A percentile compares a stretch with the other conserved stretches of the same genome.
Evolutionary conservation across 2,797 vertebrate species (phyloP).

Genomic region (Pangasius djambal): DNA sequence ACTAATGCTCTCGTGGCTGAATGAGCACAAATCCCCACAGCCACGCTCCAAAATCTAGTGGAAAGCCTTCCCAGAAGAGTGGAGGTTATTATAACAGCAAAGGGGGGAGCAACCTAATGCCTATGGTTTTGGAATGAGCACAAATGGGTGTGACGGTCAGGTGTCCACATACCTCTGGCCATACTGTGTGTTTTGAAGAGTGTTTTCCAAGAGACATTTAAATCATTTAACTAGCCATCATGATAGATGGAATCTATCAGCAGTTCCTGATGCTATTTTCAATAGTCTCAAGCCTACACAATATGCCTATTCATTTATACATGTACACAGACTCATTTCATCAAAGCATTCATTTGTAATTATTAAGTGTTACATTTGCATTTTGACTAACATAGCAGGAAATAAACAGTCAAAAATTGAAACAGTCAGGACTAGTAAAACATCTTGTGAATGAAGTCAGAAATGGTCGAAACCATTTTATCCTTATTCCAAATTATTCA

Average conservation of each 20-base stretch:
- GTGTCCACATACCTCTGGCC: neutral
- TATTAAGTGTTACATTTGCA: neutral
- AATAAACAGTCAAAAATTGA: neutral
- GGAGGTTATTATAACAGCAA: neutral
- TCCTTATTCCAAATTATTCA: conserved; percentile 2
- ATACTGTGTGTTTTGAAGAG: neutral
- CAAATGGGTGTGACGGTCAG: neutral
- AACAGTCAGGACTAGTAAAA: neutral
- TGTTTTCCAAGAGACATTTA: neutral
- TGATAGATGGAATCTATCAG: neutral
- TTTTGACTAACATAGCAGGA: conserved; percentile 1
- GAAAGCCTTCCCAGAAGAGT: neutral
- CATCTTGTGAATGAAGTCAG: neutral
- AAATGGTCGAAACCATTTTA: conserved; percentile 6
- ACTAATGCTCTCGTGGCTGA: neutral
- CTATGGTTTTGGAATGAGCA: neutral
- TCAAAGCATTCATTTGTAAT: neutral
- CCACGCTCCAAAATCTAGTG: neutral
- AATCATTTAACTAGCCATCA: neutral
- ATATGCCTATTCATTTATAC: neutral
- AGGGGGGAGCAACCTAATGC: neutral
- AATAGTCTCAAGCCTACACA: neutral
- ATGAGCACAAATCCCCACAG: neutral
- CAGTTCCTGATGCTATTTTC: neutral
- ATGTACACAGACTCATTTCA: neutral